phyloP scores from a whole-genome alignment of 1,140 invertebrate species.

The Lordiphosa collinella region DNA sequence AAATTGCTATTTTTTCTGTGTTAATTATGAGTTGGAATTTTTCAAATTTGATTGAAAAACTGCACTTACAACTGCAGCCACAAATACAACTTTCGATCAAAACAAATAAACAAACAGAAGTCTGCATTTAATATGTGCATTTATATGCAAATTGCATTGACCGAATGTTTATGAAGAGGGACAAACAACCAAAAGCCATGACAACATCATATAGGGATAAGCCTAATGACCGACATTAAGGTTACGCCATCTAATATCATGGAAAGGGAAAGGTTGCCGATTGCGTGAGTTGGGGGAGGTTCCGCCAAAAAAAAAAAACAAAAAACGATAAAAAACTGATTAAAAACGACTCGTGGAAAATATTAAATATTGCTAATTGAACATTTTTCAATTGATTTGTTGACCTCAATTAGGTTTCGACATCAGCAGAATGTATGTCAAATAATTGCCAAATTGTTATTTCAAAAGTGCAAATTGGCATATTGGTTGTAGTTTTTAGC shows the following conservation, averaged over 20 bases:
- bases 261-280: constrained; percentile 39
- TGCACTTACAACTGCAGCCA: not conserved
- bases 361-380: constrained; percentile 28
- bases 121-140: constrained; percentile 58
- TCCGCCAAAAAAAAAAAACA: constrained; percentile 30
- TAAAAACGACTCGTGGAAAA: constrained; percentile 41
- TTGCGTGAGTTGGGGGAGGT: constrained; percentile 33
- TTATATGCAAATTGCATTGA: constrained; percentile 59
- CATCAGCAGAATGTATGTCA: no score
- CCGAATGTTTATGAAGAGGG: constrained; percentile 20
- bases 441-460: no score
- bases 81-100: constrained; percentile 26
- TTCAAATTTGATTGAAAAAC: constrained; percentile 9
- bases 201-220: constrained; percentile 34
- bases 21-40: no score
- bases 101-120: constrained; percentile 9
- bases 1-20: no score
- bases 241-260: constrained; percentile 26
- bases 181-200: constrained; percentile 7
- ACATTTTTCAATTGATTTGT: constrained; percentile 28
- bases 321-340: constrained; percentile 23
- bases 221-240: constrained; percentile 36
- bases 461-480: no score
- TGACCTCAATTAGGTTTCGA: constrained; percentile 31
- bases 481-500: no score